Conservation (phyloP, 53 echinoderm and acorn worm genomes). For the Patiria pectinifera region DNA sequence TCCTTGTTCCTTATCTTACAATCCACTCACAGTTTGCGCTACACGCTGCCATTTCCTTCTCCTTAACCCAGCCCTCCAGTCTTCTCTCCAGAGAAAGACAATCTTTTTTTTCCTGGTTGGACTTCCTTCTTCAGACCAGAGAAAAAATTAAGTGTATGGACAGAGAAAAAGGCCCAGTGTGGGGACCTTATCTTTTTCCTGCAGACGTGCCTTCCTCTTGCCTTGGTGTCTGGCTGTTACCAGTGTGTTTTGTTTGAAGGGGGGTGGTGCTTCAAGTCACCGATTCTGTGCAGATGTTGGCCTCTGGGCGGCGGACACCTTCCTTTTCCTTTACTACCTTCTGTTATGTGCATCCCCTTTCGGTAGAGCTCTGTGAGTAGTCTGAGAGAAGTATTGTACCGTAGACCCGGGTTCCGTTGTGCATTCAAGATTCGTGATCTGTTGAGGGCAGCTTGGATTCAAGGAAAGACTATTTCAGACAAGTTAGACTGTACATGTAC, state of each 20-base stretch:
- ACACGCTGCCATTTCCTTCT: constrained; percentile 35
- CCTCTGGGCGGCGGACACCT: constrained; percentile 13
- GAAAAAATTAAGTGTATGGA: not conserved
- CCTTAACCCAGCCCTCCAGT: not conserved
- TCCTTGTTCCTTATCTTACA: constrained; percentile 27
- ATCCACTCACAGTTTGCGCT: not conserved
- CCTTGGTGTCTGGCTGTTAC: not conserved
- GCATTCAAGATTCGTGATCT: not conserved
- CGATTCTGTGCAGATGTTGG: constrained; percentile 42
- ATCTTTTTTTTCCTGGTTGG: constrained; percentile 52
- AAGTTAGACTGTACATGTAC: not conserved
- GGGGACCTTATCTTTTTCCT: constrained; percentile 45
- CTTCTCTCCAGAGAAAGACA: constrained; percentile 52
- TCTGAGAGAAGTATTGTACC: not conserved
- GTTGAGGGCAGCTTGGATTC: not conserved
- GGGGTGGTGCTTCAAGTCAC: not conserved
- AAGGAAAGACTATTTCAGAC: not conserved
- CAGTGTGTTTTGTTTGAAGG: not conserved
- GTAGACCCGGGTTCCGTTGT: not conserved
- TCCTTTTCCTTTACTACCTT: not conserved
- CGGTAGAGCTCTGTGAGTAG: not conserved
- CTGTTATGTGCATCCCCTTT: not conserved
- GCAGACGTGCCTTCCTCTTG: constrained; percentile 57
- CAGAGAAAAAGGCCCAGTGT: not conserved
- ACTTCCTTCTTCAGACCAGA: constrained; percentile 40